Base-by-base conservation (phyloP, 2,888 invertebrate genomes). In the Hartigia nigra region DNA sequence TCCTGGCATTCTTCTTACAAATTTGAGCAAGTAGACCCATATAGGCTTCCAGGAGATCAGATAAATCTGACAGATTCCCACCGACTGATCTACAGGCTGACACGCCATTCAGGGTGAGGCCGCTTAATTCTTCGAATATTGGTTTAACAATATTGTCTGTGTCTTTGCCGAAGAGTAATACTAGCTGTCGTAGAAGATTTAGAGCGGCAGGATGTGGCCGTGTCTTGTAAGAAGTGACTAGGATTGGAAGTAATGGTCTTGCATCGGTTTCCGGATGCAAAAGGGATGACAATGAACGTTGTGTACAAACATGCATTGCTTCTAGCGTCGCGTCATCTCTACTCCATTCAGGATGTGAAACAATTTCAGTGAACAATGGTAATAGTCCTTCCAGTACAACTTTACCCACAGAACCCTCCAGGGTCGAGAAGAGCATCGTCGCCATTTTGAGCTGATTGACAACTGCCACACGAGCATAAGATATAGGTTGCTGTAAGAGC, bases 11-110 rank as follows among this genome's bases (percentile, higher is more conserved):
- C 89, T 95, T 96, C 91, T 95, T 96, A 76, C 94, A 93, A 80
- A 96, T 90, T 78, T 94, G 94, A 9, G 94, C 92, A 34, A 96
- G 92, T 82, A 95, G 91, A 3, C 92, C 87, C 90, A 96, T 95
- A 86, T 96, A 95, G 1, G 93, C 94, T 86, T 96, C 96, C 72
- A 96, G 92, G 34, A 97, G 92, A 87, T 96, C 96, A 0, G 95
- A 93, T 77, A 94, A 93, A 77, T 95, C 94, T 3, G 94, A 92
- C 76, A 95, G 87, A 90, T 93, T 88, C 9, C 92, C 89, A 82
- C 89, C 82, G 77, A 83, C 80, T 78, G 83, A 84, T 91, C 90
- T 82, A 55, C 89, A 90, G 12, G 86, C 86, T 4, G 87, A 87
- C 4, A 90, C 86, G 0, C 89, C 89, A 72, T 90, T 90, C 34